Conservation (phyloP, 2,113 vertebrate species). For the Gymnobelideus leadbeateri region DNA sequence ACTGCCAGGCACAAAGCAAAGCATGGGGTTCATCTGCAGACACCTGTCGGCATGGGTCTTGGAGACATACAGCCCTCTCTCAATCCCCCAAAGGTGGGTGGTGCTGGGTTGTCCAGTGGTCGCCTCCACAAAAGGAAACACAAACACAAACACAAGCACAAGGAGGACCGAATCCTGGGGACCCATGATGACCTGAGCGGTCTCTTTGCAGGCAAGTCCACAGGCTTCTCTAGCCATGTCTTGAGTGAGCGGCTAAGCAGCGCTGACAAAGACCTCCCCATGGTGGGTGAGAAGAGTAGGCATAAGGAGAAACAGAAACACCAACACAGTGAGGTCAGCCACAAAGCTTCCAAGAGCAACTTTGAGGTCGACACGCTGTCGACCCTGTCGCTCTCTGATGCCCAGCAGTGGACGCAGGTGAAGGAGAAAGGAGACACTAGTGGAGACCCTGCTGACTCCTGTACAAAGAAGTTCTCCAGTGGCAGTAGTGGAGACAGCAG, state of each 20-base stretch:
- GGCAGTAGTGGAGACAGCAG: conserved; percentile 76
- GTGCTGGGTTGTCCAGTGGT: conserved; percentile 88
- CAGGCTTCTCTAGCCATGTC: conserved; percentile 88
- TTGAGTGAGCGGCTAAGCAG: conserved; percentile 89
- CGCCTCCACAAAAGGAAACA: conserved; percentile 98
- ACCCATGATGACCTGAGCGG: conserved; percentile 94
- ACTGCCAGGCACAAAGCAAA: conserved; percentile 93
- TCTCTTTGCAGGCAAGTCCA: conserved; percentile 93
- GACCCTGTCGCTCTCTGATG: conserved; percentile 91
- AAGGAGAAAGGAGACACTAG: conserved; percentile 91
- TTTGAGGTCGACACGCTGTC: conserved; percentile 95
- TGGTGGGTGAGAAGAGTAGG: conserved; percentile 88
- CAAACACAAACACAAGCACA: conserved; percentile 99
- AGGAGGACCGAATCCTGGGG: conserved; percentile 93
- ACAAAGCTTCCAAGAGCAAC: conserved; percentile 89
- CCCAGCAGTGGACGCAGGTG: conserved; percentile 91
- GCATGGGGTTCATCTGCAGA: conserved; percentile 88
- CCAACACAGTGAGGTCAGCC: conserved; percentile 87
- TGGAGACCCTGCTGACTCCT: conserved; percentile 91
- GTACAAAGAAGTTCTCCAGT: conserved; percentile 90
- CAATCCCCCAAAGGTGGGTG: conserved; percentile 86
- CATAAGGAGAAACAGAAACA: conserved; percentile 92
- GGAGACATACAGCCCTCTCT: conserved; percentile 88
- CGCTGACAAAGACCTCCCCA: conserved; percentile 88
- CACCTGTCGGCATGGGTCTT: conserved; percentile 87